Conservation (phyloP, 2,113 vertebrate species). For the Dermatemys mawii region DNA sequence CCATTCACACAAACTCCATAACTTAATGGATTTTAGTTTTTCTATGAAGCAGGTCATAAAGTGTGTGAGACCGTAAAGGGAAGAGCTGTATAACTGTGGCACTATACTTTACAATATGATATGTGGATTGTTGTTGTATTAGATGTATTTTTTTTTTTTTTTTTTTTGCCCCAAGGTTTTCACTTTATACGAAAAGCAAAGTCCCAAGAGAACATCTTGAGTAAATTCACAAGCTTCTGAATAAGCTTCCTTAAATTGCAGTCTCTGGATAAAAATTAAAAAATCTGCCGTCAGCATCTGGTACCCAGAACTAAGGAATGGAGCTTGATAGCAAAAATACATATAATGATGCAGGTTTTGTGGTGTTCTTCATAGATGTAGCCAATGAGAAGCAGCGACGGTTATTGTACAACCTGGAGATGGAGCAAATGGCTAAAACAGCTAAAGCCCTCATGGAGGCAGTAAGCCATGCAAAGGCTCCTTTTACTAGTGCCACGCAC, state of each 20-base stretch:
- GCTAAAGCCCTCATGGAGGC: slow-evolving; percentile 99
- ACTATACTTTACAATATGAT: too few relatives aligned
- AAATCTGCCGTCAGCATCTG: background rate
- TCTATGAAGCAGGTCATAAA: background rate
- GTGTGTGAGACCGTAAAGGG: background rate
- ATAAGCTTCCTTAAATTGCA: background rate
- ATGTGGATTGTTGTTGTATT: background rate
- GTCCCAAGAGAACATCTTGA: background rate
- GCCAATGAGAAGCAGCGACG: slow-evolving; percentile 95
- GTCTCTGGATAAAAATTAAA: background rate
- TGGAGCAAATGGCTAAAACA: slow-evolving; percentile 99
- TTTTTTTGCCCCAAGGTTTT: background rate
- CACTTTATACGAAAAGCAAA: background rate
- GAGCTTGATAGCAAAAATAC: background rate
- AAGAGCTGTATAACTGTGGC: background rate
- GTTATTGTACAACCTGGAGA: slow-evolving; percentile 95
- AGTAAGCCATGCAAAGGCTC: slow-evolving; percentile 94
- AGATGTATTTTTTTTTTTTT: background rate
- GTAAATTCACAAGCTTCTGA: background rate
- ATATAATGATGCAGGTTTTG: background rate
- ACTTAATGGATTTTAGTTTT: background rate
- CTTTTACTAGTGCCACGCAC: slow-evolving; percentile 96
- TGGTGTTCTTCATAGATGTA: slow-evolving; percentile 77
- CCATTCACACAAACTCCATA: background rate
- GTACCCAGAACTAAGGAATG: rapidly evolving